Evolutionary conservation across 2,797 vertebrate genomes (phyloP).

Genomic region (Sebastes melanostomus): DNA sequence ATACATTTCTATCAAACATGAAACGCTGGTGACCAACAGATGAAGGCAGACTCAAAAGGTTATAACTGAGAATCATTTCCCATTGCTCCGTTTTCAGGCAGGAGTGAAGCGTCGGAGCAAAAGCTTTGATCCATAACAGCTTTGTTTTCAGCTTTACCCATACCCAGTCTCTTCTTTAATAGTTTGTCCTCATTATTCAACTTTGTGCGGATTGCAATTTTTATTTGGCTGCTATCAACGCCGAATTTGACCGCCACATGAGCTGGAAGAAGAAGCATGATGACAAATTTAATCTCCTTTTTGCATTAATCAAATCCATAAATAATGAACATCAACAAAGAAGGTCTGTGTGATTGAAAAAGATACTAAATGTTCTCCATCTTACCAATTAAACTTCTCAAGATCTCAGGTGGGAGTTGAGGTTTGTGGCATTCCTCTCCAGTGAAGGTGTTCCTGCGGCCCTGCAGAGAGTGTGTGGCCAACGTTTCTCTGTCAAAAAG

Average conservation of each 20-base stretch:
- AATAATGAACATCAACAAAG: background rate
- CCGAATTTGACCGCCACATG: constrained; percentile 75
- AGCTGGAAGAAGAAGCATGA: constrained; percentile 51
- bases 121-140: constrained; percentile 35
- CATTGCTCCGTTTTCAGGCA: constrained; percentile 43
- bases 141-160: constrained; percentile 68
- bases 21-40: constrained; percentile 16
- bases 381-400: constrained; percentile 76
- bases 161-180: constrained; percentile 78
- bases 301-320: background rate
- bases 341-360: background rate
- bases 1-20: constrained; percentile 25
- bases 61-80: constrained; percentile 52
- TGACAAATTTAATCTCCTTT: background rate
- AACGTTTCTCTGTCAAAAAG: constrained; percentile 80
- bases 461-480: constrained; percentile 80
- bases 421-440: constrained; percentile 79
- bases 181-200: constrained; percentile 82
- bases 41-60: constrained; percentile 3
- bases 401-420: constrained; percentile 77
- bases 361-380: background rate
- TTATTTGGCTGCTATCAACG: constrained; percentile 74
- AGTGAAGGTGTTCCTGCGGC: constrained; percentile 70
- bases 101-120: constrained; percentile 50
- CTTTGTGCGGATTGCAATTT: constrained; percentile 80